These are phyloP conservation scores for Lycocorax pyrrhopterus DNA, from an alignment of 2,113 vertebrate genomes.

Conservation along the genomic window DNA sequence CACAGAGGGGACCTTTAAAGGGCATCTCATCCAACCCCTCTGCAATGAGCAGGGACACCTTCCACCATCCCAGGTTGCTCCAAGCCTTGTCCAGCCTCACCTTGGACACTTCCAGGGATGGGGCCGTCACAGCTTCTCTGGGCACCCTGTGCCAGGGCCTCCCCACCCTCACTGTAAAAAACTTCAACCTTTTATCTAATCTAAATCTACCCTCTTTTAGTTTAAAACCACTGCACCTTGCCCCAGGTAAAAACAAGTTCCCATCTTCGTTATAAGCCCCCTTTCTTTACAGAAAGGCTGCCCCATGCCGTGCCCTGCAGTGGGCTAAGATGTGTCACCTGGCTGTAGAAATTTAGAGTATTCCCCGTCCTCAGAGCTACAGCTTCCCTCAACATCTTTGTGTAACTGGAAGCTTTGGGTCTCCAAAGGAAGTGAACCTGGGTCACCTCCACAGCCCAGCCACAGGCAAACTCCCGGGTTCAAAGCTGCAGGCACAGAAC, in stretches of 20 bases:
- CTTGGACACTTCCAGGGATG: neutral
- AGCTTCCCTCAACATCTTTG: neutral
- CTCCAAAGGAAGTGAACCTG: neutral
- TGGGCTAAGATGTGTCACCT: neutral
- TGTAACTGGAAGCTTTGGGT: neutral
- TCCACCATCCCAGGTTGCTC: fast-evolving
- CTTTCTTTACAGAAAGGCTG: neutral
- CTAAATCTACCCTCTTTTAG: neutral
- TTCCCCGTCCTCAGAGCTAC: neutral
- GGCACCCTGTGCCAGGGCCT: neutral
- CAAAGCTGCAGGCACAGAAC: neutral
- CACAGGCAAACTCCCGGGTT: neutral
- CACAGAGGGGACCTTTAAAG: neutral
- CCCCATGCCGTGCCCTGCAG: neutral
- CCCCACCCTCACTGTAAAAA: neutral
- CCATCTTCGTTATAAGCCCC: too few species aligned
- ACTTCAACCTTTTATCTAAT: neutral
- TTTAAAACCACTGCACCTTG: neutral
- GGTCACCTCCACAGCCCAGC: neutral
- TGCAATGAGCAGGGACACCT: neutral
- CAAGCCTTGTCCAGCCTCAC: fast-evolving
- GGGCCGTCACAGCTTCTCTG: neutral
- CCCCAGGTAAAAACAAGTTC: neutral
- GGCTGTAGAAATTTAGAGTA: neutral
- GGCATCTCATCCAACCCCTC: neutral